Evolutionary conservation across 2,888 invertebrate species (phyloP).

Genomic region (Diplolepis rosae): DNA sequence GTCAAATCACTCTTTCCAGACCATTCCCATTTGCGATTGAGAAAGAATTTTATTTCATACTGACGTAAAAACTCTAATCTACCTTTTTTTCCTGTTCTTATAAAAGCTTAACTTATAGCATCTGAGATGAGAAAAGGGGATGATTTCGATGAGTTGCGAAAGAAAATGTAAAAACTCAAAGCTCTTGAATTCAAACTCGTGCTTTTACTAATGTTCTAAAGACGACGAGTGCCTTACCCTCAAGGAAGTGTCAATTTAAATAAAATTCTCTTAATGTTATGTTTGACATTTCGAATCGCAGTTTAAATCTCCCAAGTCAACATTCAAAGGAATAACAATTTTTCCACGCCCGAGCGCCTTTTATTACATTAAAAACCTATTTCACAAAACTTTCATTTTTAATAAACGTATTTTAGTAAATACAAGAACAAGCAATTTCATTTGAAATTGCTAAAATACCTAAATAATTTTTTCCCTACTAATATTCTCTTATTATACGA

Average conservation of each 20-base stretch:
- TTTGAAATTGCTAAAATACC: background rate
- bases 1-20: constrained; percentile 35
- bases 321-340: constrained; percentile 2
- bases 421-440: background rate
- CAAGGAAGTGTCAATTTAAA: constrained; percentile 50
- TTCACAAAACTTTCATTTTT: no score
- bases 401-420: background rate
- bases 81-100: constrained; percentile 37
- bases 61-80: constrained; percentile 57
- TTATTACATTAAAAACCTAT: no score
- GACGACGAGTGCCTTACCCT: constrained; percentile 31
- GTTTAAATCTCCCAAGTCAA: constrained; percentile 10
- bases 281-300: constrained; percentile 5
- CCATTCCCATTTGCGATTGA: constrained; percentile 58
- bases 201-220: constrained; percentile 66
- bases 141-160: constrained; percentile 54
- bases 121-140: constrained; percentile 40
- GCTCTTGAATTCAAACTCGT: constrained; percentile 66
- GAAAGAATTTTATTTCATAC: constrained; percentile 62
- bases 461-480: background rate
- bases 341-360: background rate
- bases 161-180: constrained; percentile 55
- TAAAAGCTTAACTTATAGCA: constrained; percentile 48
- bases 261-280: constrained; percentile 1
- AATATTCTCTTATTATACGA: background rate